Percentiles rank a stretch among this genome's conserved stretches.
Evolutionary conservation across 2,797 vertebrate genomes (phyloP).

Genomic region (Sebastes reedi): DNA sequence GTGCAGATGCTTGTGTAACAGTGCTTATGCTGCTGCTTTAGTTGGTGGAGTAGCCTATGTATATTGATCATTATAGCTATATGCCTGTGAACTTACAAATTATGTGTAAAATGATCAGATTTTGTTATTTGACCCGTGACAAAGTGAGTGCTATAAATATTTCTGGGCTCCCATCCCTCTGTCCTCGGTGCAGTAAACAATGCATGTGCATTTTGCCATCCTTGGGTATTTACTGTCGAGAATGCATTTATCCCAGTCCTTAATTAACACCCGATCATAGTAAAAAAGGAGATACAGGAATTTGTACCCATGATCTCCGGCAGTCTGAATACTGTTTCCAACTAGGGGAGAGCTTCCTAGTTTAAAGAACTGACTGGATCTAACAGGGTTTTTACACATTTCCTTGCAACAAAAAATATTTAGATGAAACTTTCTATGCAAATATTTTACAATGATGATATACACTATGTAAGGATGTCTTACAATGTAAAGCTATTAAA

Average conservation of each 20-base stretch:
- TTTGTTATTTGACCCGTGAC: constrained; percentile 41
- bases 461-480: background rate
- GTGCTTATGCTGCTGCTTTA: background rate
- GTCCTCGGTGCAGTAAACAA: constrained; percentile 35
- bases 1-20: background rate
- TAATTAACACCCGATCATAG: constrained; percentile 40
- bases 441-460: background rate
- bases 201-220: constrained; percentile 29
- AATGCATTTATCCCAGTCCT: constrained; percentile 14
- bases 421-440: background rate
- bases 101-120: constrained; percentile 34
- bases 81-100: constrained; percentile 25
- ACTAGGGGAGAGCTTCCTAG: too few relatives aligned
- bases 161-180: constrained; percentile 22
- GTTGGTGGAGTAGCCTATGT: background rate
- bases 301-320: background rate
- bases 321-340: too few relatives aligned
- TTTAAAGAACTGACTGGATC: too few relatives aligned
- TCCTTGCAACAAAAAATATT: background rate
- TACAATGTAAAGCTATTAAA: background rate
- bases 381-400: too few relatives aligned
- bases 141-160: constrained; percentile 41
- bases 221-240: constrained; percentile 16
- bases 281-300: background rate
- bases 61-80: constrained; percentile 30